Evolutionary conservation across 2,888 invertebrate species (phyloP), one percentile per base, ranked within the genome.

Genomic region (Diadromus collaris): DNA sequence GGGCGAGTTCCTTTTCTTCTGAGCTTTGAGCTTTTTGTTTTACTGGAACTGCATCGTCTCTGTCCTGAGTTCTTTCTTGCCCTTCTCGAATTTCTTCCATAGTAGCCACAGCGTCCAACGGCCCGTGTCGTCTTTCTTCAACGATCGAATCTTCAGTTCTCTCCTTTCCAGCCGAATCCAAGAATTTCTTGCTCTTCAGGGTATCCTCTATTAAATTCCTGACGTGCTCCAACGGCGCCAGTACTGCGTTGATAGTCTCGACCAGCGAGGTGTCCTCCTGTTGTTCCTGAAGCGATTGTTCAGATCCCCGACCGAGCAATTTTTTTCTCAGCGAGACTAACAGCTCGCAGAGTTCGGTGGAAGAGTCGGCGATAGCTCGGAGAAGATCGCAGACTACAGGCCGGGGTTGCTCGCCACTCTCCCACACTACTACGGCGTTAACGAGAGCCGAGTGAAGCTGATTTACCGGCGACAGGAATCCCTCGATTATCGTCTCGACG

Each of bases 401-500:
- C 56, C 81, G 75, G 4, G 24, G 65, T 27, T 80, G 69, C 27
- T 79, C 67, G 16, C 81, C 80, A 0, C 29, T 56, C 27, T 81
- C 79, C 63, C 83, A 85, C 6, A 85, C 85, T 9, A 83, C 85
- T 4, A 88, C 56, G 19, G 77, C 67, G 29, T 60, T 72, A 44
- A 81, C 85, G 48, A 90, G 82, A 3, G 89, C 85, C 0, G 85
- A 85, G 3, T 84, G 80, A 34, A 90, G 83, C 44, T 85, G 86
- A 82, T 90, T 88, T 0, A 85, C 83, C 9, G 90, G 90, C 76
- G 88, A 89, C 21, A 90, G 64, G 51, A 90, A 90, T 29, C 89
- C 90, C 82, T 90, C 90, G 10, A 90, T 85, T 19, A 90, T 88
- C 0, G 87, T 88, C 76, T 90, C 90, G 60, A 89, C 89, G 61